phyloP scores from a whole-genome alignment of 2,797 vertebrate species.

The Myotis daubentonii region DNA sequence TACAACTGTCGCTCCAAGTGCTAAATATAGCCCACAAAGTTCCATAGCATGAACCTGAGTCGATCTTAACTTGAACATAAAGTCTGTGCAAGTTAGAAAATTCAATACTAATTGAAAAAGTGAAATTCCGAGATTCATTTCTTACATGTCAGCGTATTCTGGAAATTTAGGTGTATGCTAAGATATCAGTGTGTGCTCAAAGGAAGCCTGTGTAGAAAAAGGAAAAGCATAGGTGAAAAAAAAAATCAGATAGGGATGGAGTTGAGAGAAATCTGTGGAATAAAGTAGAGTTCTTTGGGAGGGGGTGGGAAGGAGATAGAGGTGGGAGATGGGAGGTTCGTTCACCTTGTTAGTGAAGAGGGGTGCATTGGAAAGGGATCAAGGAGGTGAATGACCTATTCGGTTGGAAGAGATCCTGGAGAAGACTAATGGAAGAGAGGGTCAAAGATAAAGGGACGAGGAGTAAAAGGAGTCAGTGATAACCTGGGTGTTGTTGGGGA shows the following conservation, averaged over 20 bases:
- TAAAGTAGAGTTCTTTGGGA: background rate
- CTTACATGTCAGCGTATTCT: background rate
- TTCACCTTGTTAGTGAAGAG: background rate
- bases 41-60: background rate
- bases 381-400: background rate
- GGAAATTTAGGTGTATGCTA: background rate
- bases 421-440: background rate
- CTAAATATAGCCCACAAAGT: background rate
- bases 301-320: background rate
- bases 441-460: background rate
- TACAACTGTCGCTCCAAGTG: background rate
- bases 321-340: background rate
- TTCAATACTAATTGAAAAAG: background rate
- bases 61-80: conserved; percentile 7
- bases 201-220: background rate
- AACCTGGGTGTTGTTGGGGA: background rate
- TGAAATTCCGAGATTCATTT: background rate
- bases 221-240: background rate
- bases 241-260: background rate
- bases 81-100: conserved; percentile 36
- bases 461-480: background rate
- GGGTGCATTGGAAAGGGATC: background rate
- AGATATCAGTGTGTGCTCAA: background rate
- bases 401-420: background rate
- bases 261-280: background rate